A percentile compares a stretch with the other conserved stretches of the same genome.
Evolutionary conservation across 1,140 invertebrate species (phyloP).

Genomic region (Bombus confusus): DNA sequence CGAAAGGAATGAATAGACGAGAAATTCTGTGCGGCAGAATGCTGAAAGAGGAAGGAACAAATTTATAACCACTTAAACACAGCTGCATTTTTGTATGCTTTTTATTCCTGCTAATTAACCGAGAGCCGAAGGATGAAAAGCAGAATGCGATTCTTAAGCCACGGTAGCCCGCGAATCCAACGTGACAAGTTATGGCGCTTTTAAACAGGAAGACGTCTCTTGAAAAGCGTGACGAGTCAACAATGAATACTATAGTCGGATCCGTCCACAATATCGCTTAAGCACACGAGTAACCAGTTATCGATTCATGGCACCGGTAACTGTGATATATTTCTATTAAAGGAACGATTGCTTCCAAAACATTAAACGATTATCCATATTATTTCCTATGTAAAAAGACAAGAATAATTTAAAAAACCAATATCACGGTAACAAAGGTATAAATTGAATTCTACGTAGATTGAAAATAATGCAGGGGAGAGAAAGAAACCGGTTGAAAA

Average conservation of each 20-base stretch:
- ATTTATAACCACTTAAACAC: slow-evolving; percentile 6
- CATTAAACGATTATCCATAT: slow-evolving; percentile 2
- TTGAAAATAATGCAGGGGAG: background rate
- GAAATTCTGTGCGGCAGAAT: background rate
- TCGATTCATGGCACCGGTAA: slow-evolving; percentile 21
- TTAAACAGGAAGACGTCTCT: slow-evolving; percentile 63
- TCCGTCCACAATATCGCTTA: slow-evolving; percentile 61
- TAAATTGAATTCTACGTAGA: slow-evolving; percentile 9
- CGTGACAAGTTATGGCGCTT: slow-evolving; percentile 62
- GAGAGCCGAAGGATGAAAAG: slow-evolving; percentile 20
- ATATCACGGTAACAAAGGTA: background rate
- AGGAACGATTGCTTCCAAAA: slow-evolving; percentile 37
- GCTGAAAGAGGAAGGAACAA: background rate
- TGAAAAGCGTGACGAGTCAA: slow-evolving; percentile 67
- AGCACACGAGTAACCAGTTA: slow-evolving; percentile 49
- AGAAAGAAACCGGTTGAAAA: slow-evolving; percentile 26
- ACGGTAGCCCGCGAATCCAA: slow-evolving; percentile 56
- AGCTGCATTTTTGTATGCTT: background rate
- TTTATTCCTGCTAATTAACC: slow-evolving; percentile 51
- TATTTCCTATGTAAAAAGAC: background rate
- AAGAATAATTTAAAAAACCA: background rate
- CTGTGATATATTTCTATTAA: background rate
- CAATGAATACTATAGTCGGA: slow-evolving; percentile 61
- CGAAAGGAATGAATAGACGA: background rate
- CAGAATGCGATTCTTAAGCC: slow-evolving; percentile 28